Conservation (phyloP, 1,140 invertebrate genomes). For the Conus betulinus region DNA sequence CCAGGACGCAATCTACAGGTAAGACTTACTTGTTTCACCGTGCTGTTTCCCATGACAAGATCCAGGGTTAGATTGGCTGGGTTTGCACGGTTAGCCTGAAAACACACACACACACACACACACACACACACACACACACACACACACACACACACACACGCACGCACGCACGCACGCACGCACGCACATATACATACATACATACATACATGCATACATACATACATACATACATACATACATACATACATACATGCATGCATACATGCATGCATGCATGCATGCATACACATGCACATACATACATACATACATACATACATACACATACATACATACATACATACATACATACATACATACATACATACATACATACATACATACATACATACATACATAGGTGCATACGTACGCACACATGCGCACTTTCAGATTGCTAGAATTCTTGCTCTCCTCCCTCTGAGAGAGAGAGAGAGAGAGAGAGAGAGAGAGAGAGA, state of each 20-base stretch:
- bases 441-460: too few relatives aligned
- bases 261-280: not conserved
- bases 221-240: not conserved
- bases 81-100: too few relatives aligned
- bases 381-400: not conserved
- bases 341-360: not conserved
- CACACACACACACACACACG: constrained; percentile 1
- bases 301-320: not conserved
- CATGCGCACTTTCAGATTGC: not conserved
- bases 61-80: too few relatives aligned
- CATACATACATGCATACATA: not conserved
- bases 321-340: not conserved
- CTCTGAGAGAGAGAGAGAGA: too few relatives aligned
- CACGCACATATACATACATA: not conserved
- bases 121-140: constrained; percentile 18
- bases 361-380: not conserved
- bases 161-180: not conserved
- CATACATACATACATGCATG: not conserved
- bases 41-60: too few relatives aligned
- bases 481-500: too few relatives aligned
- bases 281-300: not conserved
- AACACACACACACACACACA: not conserved
- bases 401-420: not conserved
- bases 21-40: too few relatives aligned
- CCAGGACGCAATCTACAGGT: too few relatives aligned